Conservation (phyloP, 1,140 invertebrate species). For the Drosophila seguyi region DNA sequence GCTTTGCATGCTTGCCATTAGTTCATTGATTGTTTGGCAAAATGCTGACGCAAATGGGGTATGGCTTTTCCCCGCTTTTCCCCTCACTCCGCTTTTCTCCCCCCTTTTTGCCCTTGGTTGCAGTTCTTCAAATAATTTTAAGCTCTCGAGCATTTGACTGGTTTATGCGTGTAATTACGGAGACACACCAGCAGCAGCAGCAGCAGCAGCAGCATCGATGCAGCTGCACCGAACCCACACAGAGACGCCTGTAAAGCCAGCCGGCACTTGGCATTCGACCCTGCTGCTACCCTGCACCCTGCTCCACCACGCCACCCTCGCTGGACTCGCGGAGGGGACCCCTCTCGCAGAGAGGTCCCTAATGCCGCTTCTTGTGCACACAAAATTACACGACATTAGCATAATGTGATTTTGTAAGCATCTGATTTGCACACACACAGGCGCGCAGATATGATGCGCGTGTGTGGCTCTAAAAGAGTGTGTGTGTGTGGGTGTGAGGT, state of each 20-base stretch:
- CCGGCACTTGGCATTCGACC: constrained; percentile 33
- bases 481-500: background rate
- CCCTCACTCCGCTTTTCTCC: background rate
- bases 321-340: background rate
- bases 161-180: constrained; percentile 74
- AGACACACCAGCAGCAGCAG: background rate
- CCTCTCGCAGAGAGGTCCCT: constrained; percentile 10
- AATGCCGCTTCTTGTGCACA: constrained; percentile 54
- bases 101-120: constrained; percentile 3
- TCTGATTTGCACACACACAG: constrained; percentile 62
- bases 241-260: background rate
- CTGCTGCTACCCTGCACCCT: background rate
- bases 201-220: background rate
- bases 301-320: background rate
- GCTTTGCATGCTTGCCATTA: constrained; percentile 39
- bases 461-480: constrained; percentile 22
- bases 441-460: constrained; percentile 13
- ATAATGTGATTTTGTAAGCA: constrained; percentile 75
- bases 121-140: constrained; percentile 61
- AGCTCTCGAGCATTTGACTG: constrained; percentile 57
- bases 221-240: background rate
- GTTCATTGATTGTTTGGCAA: constrained; percentile 46
- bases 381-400: constrained; percentile 72
- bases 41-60: constrained; percentile 31
- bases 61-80: background rate